phyloP scores from a whole-genome alignment of 2,888 invertebrate species.

The Tenodera sinensis region DNA sequence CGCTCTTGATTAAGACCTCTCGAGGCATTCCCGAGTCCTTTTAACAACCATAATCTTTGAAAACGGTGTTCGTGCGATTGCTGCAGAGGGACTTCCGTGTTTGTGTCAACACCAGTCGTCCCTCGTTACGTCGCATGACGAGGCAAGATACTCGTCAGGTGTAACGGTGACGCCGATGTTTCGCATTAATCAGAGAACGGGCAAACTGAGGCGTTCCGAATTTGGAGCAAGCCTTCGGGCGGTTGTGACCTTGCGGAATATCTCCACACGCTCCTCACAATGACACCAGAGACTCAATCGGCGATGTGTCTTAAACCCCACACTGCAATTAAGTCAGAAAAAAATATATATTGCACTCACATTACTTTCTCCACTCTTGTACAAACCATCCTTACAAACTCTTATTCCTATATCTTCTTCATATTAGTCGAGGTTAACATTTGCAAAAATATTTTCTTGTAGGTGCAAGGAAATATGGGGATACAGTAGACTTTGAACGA shows the following conservation, averaged over 20 bases:
- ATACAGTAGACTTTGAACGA: too few species aligned
- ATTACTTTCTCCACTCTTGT: too few species aligned
- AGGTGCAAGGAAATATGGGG: too few species aligned
- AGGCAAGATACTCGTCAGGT: not conserved
- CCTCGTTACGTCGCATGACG: slow-evolving; percentile 7
- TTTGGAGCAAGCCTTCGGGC: not conserved
- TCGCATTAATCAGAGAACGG: not conserved
- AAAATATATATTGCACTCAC: too few species aligned
- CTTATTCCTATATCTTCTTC: too few species aligned
- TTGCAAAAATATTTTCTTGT: too few species aligned
- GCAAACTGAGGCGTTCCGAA: not conserved
- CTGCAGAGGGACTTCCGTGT: not conserved
- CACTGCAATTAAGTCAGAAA: too few species aligned
- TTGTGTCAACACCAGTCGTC: slow-evolving; percentile 1
- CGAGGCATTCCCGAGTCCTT: not conserved
- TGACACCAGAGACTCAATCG: too few species aligned
- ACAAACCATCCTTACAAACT: too few species aligned
- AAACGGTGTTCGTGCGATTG: not conserved
- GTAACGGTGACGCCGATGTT: not conserved
- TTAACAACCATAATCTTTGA: not conserved
- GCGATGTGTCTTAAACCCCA: too few species aligned
- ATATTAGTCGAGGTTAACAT: too few species aligned
- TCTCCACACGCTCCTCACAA: not conserved
- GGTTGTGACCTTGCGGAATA: not conserved
- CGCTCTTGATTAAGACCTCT: not conserved